phyloP scores from a whole-genome alignment of 1,140 invertebrate species.

The Campoletis sonorensis region DNA sequence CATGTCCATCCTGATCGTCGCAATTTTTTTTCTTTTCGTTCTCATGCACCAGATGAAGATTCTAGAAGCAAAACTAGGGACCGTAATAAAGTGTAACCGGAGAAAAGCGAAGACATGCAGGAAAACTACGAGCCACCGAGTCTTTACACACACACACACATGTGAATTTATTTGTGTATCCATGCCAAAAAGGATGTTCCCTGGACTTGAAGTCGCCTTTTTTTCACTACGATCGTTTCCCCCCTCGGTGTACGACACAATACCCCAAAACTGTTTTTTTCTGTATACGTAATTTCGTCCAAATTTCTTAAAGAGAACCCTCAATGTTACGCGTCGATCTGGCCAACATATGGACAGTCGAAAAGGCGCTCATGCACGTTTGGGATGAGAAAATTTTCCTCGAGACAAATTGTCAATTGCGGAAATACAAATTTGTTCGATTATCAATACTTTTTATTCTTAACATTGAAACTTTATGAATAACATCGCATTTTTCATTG shows the following conservation, averaged over 20 bases:
- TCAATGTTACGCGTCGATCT: too few relatives aligned
- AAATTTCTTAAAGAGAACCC: too few relatives aligned
- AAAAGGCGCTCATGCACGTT: too few relatives aligned
- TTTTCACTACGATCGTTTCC: background rate
- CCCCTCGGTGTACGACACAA: background rate
- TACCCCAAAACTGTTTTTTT: background rate
- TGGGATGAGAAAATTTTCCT: too few relatives aligned
- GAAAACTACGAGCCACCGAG: background rate
- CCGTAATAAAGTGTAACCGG: conserved; percentile 54
- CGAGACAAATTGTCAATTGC: too few relatives aligned
- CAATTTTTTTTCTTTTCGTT: background rate
- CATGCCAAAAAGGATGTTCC: background rate
- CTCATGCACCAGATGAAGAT: background rate
- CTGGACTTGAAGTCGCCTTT: background rate
- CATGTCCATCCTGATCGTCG: background rate
- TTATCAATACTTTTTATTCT: too few relatives aligned
- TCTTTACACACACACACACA: background rate
- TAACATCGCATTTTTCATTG: too few relatives aligned
- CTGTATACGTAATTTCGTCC: too few relatives aligned
- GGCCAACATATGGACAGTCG: too few relatives aligned
- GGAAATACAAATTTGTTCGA: too few relatives aligned
- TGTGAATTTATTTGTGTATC: background rate
- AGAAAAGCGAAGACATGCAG: conserved; percentile 9
- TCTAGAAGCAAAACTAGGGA: conserved; percentile 16
- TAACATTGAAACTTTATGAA: too few relatives aligned